Base-by-base conservation (phyloP, 2,888 invertebrate genomes). In the Drosophila vallismaia region DNA sequence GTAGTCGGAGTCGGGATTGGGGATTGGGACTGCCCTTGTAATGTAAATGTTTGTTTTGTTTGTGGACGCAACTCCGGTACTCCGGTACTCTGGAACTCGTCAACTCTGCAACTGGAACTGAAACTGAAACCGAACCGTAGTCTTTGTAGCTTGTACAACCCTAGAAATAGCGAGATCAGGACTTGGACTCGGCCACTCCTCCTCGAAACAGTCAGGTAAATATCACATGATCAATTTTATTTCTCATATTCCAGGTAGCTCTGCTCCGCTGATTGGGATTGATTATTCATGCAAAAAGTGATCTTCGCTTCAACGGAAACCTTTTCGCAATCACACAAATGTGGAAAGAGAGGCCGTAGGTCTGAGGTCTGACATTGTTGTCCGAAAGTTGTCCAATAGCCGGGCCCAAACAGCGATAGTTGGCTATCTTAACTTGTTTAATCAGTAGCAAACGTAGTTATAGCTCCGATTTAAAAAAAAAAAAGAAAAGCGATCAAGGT, bases 51-150 rank as follows among this genome's bases (percentile, higher is more conserved):
- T 88, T 75, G 55, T 55, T 72, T 74, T 52, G 56, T 62, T 42
- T 62, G 51, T 62, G 28, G 46, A 33, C 33, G 33, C 36, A 67
- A 64, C 50, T 49, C 19, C 19, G 19, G 19, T 1, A n/a, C n/a
- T n/a, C n/a, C n/a, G n/a, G n/a, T n/a, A n/a, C n/a, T n/a, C n/a
- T n/a, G 53, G 33, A 66, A 66, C 53, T 52, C 85, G 14, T 1
- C 14, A 19, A 19, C 19, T 19, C 19, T 19, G 19, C 82, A 86
- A 86, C 71, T 57, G 51, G 10, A 68, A 70, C 64, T 72, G 88
- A 86, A 86, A 88, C 71, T 74, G 79, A 86, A 78, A 88, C 88
- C 88, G 88, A 88, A 84, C 76, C 79, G 53, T 77, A 75, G 67
- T 75, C 66, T 74, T 74, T 71, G 69, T 75, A 79, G 72, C 58